Percentiles rank a stretch among this genome's conserved stretches.
These are phyloP conservation scores for Pseudomyrmex cubaensis DNA, from an alignment of 1,140 invertebrate genomes.

Conservation along the genomic window DNA sequence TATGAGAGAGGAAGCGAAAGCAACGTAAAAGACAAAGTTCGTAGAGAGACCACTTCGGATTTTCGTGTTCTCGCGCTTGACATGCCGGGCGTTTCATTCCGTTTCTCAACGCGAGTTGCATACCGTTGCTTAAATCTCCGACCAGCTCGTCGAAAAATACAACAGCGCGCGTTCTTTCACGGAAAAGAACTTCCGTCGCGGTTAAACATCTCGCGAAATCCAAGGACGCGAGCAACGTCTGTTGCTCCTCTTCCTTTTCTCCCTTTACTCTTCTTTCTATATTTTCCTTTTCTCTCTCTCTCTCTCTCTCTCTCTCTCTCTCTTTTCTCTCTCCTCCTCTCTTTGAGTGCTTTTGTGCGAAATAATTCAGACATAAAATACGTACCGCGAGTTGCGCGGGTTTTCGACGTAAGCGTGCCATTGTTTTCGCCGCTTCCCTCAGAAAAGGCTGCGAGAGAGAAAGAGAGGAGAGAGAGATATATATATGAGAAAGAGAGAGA, in stretches of 20 bases:
- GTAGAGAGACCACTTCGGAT: slow-evolving; percentile 4
- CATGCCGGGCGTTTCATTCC: slow-evolving; percentile 18
- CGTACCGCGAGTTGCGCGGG: slow-evolving; percentile 74
- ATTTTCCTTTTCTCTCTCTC: not conserved
- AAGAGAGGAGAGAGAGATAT: slow-evolving; percentile 33
- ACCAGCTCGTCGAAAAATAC: slow-evolving; percentile 41
- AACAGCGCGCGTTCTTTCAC: slow-evolving; percentile 27
- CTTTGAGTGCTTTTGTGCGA: slow-evolving; percentile 78
- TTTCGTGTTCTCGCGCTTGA: slow-evolving; percentile 12
- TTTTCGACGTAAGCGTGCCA: slow-evolving; percentile 81
- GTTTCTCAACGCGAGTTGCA: slow-evolving; percentile 20
- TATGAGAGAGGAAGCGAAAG: not conserved
- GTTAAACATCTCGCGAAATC: slow-evolving; percentile 38
- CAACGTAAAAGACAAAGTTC: not conserved
- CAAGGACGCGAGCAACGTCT: slow-evolving; percentile 31
- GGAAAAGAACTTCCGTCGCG: slow-evolving; percentile 21
- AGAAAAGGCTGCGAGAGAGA: slow-evolving; percentile 70
- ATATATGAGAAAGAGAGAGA: slow-evolving; percentile 47
- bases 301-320: slow-evolving; percentile 2
- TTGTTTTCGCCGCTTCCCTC: slow-evolving; percentile 81
- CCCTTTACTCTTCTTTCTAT: not conserved
- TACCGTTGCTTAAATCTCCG: slow-evolving; percentile 34
- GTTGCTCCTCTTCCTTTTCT: not conserved
- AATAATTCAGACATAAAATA: slow-evolving; percentile 85
- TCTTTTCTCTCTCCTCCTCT: slow-evolving; percentile 13